Evolutionary conservation across 2,888 invertebrate genomes (phyloP).

Genomic region (Hypolimnas misippus): DNA sequence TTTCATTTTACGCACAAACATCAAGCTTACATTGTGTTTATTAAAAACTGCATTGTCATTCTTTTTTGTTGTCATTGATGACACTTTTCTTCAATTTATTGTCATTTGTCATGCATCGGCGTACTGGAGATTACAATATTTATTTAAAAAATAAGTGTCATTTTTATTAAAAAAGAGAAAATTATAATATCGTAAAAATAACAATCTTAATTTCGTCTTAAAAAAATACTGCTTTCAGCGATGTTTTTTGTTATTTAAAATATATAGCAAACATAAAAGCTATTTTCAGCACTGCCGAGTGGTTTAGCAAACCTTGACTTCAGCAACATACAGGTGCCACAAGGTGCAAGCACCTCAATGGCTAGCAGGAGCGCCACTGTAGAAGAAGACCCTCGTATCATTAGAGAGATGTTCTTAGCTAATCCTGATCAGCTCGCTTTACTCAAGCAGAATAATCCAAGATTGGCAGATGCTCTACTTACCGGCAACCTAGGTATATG

Average conservation of each 20-base stretch:
- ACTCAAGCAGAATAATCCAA: constrained; percentile 96
- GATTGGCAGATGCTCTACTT: constrained; percentile 94
- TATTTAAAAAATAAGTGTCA: constrained; percentile 43
- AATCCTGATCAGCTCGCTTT: constrained; percentile 96
- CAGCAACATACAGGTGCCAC: constrained; percentile 92
- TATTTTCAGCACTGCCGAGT: constrained; percentile 69
- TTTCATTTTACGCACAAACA: constrained; percentile 9
- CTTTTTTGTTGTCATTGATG: constrained; percentile 56
- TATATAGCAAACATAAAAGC: constrained; percentile 44
- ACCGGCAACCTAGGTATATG: constrained; percentile 90
- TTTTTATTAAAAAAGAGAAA: constrained; percentile 21
- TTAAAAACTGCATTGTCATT: constrained; percentile 68
- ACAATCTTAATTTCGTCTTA: not conserved
- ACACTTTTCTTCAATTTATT: constrained; percentile 49
- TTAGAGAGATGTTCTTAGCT: constrained; percentile 93
- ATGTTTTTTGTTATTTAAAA: constrained; percentile 5
- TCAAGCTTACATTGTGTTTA: constrained; percentile 44
- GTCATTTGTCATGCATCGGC: constrained; percentile 20
- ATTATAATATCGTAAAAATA: not conserved
- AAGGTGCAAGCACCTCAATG: constrained; percentile 64
- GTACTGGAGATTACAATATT: constrained; percentile 17
- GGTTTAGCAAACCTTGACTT: constrained; percentile 90
- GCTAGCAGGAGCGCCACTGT: constrained; percentile 70
- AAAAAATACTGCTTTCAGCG: not conserved
- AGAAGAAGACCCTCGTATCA: constrained; percentile 93